Evolutionary conservation across 2,888 invertebrate species (phyloP).

Genomic region (Stegophylla sp.): DNA sequence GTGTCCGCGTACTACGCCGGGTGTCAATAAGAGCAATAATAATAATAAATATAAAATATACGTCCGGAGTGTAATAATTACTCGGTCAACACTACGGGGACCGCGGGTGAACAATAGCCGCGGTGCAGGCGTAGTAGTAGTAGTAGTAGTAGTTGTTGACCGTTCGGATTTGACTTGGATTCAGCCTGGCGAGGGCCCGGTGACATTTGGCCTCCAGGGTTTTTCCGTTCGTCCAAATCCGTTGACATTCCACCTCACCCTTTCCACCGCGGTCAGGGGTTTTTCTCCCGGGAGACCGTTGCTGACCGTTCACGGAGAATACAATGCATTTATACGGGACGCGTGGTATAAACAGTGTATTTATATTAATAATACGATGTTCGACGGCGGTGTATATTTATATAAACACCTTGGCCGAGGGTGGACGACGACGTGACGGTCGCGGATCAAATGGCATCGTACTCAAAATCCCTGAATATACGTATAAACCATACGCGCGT

Average conservation of each 20-base stretch:
- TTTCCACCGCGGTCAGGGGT: background rate
- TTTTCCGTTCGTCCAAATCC: constrained; percentile 8
- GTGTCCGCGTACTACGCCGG: background rate
- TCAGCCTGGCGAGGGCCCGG: background rate
- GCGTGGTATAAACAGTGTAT: background rate
- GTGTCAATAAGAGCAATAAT: background rate
- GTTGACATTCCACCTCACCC: constrained; percentile 28
- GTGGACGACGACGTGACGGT: background rate
- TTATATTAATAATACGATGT: too few relatives aligned
- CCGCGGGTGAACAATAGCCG: background rate
- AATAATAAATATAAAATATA: background rate
- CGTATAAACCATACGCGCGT: background rate
- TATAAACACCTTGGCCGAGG: background rate
- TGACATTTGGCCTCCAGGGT: constrained; percentile 48
- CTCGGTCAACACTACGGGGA: constrained; percentile 20
- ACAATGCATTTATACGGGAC: background rate
- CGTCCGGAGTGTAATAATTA: constrained; percentile 15
- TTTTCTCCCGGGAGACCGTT: constrained; percentile 23
- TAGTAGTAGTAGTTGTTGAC: constrained; percentile 42
- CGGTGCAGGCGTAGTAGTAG: background rate
- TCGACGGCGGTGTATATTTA: too few relatives aligned
- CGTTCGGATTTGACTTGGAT: constrained; percentile 36
- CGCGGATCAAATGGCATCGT: constrained; percentile 31
- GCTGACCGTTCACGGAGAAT: constrained; percentile 7
- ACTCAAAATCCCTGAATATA: too few relatives aligned